Base-by-base conservation (phyloP, 2,113 vertebrate genomes). In the Mesembrinibis cayennensis region DNA sequence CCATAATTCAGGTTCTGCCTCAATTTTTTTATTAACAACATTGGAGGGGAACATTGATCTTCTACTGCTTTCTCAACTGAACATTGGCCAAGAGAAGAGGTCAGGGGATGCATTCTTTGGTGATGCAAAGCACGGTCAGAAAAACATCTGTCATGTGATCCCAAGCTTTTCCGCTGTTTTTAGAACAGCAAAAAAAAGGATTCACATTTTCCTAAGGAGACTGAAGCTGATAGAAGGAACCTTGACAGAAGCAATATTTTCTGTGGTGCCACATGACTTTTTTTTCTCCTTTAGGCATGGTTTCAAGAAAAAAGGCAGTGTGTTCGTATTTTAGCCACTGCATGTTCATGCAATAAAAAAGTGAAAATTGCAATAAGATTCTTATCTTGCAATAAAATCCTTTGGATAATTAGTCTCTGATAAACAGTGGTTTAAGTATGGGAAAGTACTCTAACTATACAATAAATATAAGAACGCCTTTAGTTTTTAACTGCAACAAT, bases 381-480 rank as follows among this genome's bases (percentile, higher is more conserved):
- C 93, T 94, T 96, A 91, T 83, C 91, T 95, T 79, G 30, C 72
- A 93, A 74, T 91, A 82, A 91, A 93, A 72, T 73, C 44, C 49
- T 94, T 69, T 80, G 65, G 78, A 74, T 79, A 93, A 76, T 89
- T 66, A 65, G 44, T 88, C 47, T 78, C 80, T 90, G 88, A 94
- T 93, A 95, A 95, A 67, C 55, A 67, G 59, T 50, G 18, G 72
- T 84, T 93, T 79, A 91, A 95, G 95, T 67, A 90, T 94, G 96
- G 97, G 98, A 79, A 98, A 98, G 81, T 95, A 95, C 97, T 97
- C 95, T 96, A 90, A 93, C 95, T 94, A 79, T 94, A 91, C 93
- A 97, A 97, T 98, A 91, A 71, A 87, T 82, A 63, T 19, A 71
- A 67, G 79, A 92, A 86, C 98, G 98, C 98, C 97, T 98, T 95